Conservation (phyloP, 2,113 vertebrate genomes). For the Ochotona princeps region DNA sequence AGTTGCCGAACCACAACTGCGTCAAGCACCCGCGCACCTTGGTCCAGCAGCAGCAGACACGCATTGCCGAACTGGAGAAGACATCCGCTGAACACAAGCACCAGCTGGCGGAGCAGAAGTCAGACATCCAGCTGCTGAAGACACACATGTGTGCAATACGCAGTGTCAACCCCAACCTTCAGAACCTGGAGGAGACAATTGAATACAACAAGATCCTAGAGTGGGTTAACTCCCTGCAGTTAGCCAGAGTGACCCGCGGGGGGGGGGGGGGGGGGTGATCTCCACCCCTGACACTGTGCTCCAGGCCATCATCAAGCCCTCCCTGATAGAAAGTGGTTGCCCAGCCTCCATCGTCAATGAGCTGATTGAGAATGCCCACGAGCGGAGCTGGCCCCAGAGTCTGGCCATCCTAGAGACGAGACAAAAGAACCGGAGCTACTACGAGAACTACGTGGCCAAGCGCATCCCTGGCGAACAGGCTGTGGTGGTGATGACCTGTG, state of each 20-base stretch:
- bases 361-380: slow-evolving; percentile 98
- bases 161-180: slow-evolving; percentile 98
- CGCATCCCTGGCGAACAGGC: slow-evolving; percentile 98
- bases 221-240: slow-evolving; percentile 99
- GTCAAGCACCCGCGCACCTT: slow-evolving; percentile 95
- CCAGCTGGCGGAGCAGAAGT: slow-evolving; percentile 97
- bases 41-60: slow-evolving; percentile 95
- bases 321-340: slow-evolving; percentile 97
- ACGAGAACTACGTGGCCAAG: slow-evolving; percentile 99
- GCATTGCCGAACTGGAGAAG: slow-evolving; percentile 97
- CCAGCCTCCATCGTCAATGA: slow-evolving; percentile 96
- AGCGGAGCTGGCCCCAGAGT: slow-evolving; percentile 98
- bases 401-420: slow-evolving; percentile 97
- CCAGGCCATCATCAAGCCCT: slow-evolving; percentile 98
- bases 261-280: slow-evolving; percentile 99
- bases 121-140: slow-evolving; percentile 98
- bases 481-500: slow-evolving; percentile 98
- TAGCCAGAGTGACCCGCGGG: slow-evolving; percentile 97
- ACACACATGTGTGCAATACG: slow-evolving; percentile 98
- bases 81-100: slow-evolving; percentile 95
- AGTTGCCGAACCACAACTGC: slow-evolving; percentile 96
- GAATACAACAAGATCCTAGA: slow-evolving; percentile 99
- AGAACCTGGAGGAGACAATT: slow-evolving; percentile 98
- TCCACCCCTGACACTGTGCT: slow-evolving; percentile 97
- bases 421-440: slow-evolving; percentile 99